Percentiles rank a stretch among this genome's conserved stretches.
phyloP scores from a whole-genome alignment of 2,797 vertebrate species.

The Geotria australis region DNA sequence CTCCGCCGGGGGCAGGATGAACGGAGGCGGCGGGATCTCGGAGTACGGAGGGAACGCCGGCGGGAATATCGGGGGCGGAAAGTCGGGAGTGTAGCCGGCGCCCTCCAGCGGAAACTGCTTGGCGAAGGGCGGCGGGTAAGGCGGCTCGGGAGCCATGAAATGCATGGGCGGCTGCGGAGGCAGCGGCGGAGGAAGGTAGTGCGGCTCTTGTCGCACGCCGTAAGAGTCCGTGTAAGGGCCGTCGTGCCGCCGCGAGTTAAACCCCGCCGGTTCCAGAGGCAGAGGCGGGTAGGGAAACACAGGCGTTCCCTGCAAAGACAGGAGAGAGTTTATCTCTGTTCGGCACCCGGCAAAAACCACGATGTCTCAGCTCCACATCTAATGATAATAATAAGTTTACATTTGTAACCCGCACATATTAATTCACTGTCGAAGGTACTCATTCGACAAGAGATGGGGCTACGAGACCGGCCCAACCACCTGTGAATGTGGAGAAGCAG shows the following conservation, averaged over 20 bases:
- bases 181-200: constrained; percentile 9
- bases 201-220: too few relatives aligned
- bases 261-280: not conserved
- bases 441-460: too few relatives aligned
- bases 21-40: too few relatives aligned
- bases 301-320: not conserved
- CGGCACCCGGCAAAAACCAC: too few relatives aligned
- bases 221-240: not conserved
- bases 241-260: not conserved
- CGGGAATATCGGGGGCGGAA: constrained; percentile 1
- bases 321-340: not conserved
- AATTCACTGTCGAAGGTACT: too few relatives aligned
- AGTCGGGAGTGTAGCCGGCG: not conserved
- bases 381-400: too few relatives aligned
- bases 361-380: too few relatives aligned
- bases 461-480: too few relatives aligned
- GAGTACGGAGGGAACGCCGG: constrained; percentile 4
- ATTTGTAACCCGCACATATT: too few relatives aligned
- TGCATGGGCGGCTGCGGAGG: not conserved
- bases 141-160: not conserved
- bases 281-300: not conserved
- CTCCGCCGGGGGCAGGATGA: too few relatives aligned
- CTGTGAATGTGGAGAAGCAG: too few relatives aligned
- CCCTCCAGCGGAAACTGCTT: constrained; percentile 6
- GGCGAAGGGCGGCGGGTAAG: constrained; percentile 2